phyloP scores from a whole-genome alignment of 2,113 vertebrate species.

The Microtus ochrogaster region DNA sequence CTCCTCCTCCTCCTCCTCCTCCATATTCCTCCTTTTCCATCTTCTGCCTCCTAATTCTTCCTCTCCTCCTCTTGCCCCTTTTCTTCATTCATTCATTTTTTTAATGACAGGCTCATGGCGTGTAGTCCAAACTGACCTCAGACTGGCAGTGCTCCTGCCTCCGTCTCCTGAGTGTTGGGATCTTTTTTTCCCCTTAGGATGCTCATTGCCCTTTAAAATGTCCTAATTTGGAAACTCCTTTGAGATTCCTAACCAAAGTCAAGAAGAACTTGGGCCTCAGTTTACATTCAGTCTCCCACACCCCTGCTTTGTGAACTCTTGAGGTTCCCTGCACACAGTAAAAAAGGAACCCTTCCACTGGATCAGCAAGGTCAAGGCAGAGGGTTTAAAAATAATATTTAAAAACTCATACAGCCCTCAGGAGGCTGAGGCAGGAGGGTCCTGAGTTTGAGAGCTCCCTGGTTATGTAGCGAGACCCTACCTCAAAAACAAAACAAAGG shows the following conservation, averaged over 20 bases:
- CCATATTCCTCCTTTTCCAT: neutral
- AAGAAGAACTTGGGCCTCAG: neutral
- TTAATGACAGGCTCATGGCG: neutral
- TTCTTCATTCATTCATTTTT: neutral
- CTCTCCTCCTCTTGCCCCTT: neutral
- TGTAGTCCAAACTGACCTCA: neutral
- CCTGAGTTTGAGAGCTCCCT: neutral
- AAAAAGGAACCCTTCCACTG: neutral
- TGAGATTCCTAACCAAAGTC: neutral
- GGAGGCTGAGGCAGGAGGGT: neutral
- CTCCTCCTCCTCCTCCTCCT: neutral
- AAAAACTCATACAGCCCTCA: neutral
- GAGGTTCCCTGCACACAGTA: neutral
- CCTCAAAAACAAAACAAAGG: neutral
- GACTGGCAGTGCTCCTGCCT: neutral
- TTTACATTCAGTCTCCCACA: neutral
- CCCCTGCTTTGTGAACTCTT: neutral
- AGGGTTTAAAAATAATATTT: neutral
- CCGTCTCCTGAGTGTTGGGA: neutral
- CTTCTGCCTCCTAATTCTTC: neutral
- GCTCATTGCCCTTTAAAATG: neutral
- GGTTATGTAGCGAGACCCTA: neutral
- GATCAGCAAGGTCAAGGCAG: neutral
- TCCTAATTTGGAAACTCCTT: neutral
- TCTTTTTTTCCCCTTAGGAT: neutral